Percentiles rank a stretch among this genome's conserved stretches.
Conservation (phyloP, 2,113 vertebrate genomes). For the Aspiorhynchus laticeps region DNA sequence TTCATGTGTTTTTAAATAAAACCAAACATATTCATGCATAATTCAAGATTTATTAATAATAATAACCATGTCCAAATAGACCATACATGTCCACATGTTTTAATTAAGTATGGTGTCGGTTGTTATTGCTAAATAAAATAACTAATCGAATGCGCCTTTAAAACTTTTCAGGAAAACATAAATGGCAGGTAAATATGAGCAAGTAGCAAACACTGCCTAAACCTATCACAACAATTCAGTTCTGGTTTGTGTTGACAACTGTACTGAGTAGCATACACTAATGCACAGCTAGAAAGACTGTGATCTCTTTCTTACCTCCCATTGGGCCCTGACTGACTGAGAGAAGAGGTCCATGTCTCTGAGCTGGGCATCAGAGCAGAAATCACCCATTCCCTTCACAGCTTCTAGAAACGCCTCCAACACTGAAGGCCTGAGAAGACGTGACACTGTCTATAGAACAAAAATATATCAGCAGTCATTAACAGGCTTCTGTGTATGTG, state of each 20-base stretch:
- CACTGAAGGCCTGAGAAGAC: constrained; percentile 73
- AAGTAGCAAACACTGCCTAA: background rate
- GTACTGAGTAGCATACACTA: no score
- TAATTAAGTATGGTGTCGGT: no score
- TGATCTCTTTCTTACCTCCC: constrained; percentile 81
- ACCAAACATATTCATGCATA: no score
- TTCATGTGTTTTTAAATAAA: no score
- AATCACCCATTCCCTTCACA: constrained; percentile 75
- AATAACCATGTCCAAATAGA: no score
- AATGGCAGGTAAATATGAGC: background rate
- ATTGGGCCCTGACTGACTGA: constrained; percentile 75
- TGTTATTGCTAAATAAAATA: no score
- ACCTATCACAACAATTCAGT: background rate
- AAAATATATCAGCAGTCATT: background rate
- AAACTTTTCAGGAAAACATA: background rate
- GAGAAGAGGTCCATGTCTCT: constrained; percentile 74
- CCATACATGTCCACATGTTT: no score
- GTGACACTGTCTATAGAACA: constrained; percentile 77
- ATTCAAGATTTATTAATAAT: no score
- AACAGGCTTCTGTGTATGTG: background rate
- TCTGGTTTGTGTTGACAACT: background rate
- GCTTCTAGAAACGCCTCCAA: constrained; percentile 83
- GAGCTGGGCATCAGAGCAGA: constrained; percentile 71
- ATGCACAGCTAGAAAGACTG: background rate
- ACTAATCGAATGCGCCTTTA: no score